Evolutionary conservation across 2,888 invertebrate species (phyloP), one percentile per base, ranked within the genome.

Genomic region (Eilema sororculum): DNA sequence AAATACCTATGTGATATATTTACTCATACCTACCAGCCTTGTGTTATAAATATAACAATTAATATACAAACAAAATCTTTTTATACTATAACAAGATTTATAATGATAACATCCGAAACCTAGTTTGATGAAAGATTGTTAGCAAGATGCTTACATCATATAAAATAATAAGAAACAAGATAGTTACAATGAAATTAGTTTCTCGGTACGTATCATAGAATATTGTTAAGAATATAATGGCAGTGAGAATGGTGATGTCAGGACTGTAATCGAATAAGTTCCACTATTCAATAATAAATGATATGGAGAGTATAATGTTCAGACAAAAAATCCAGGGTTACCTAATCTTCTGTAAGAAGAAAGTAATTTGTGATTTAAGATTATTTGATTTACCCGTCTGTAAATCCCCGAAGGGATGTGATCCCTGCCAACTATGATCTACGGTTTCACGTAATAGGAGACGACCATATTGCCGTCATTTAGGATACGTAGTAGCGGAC

Each of bases 81-180:
- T 46, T 24, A 46, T 46, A n/a, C 41, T 25, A 9, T 24, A 22
- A 33, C 22, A 16, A 52, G 37, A 62, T 37, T 62, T 62, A 37
- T 37, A 13, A 12, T 16, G 6, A 24, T 62, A 37, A 37, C 37
- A n/a, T 16, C 61, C 24, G 37, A 62, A 62, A n/a, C 16, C 6
- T 37, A 22, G 33, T 16, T 37, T 52, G 10, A 37, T 62, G 8
- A 16, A 24, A 37, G 8, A 37, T 37, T n/a, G 8, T 62, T 62
- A 62, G 3, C 16, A 62, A 41, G 33, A 16, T 24, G 16, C 62
- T 62, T 62, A 62, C 46, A 41, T 28, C 20, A 20, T 20, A 28
- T 41, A 46, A 63, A 46, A 63, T 46, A 63, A 28, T 63, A 46
- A 46, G 63, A 46, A 63, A 28, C 28, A 46, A 24, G 16, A 12